phyloP scores from a whole-genome alignment of 2,797 vertebrate species.

The Brotula barbata region DNA sequence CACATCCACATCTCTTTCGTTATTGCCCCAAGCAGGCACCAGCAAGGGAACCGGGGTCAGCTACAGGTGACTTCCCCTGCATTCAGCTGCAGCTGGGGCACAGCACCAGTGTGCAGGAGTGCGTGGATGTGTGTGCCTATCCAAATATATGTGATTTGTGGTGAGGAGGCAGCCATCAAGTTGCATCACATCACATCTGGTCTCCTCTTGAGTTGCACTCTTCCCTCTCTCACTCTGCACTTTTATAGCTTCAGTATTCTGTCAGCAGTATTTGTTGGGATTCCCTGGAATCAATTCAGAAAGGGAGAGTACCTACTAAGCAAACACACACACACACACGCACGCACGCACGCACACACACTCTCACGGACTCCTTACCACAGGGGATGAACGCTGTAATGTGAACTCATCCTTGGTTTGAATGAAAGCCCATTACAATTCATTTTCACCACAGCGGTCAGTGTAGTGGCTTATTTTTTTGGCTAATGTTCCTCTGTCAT shows the following conservation, averaged over 20 bases:
- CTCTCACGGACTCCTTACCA: constrained; percentile 47
- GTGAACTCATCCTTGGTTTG: constrained; percentile 64
- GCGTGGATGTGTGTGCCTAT: constrained; percentile 15
- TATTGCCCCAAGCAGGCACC: constrained; percentile 38
- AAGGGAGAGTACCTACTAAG: constrained; percentile 43
- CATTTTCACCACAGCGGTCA: constrained; percentile 56
- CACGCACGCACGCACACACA: constrained; percentile 16
- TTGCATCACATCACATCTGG: constrained; percentile 48
- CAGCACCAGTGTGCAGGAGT: constrained; percentile 16
- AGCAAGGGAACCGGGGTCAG: constrained; percentile 60
- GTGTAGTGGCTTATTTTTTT: constrained; percentile 40
- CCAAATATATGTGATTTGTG: constrained; percentile 36
- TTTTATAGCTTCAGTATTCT: constrained; percentile 43
- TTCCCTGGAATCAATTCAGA: constrained; percentile 63
- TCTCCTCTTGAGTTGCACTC: constrained; percentile 31
- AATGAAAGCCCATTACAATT: constrained; percentile 62
- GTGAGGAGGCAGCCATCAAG: constrained; percentile 54
- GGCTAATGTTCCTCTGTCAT: constrained; percentile 26
- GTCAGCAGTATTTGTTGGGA: constrained; percentile 58
- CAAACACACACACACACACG: constrained; percentile 10
- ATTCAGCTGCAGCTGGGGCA: constrained; percentile 61
- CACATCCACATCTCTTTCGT: constrained; percentile 30
- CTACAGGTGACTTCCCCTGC: constrained; percentile 64
- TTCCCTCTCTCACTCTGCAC: constrained; percentile 5
- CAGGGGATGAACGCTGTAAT: constrained; percentile 63